phyloP scores from a whole-genome alignment of 64 coral and sea anemone genomes.

The Pachyseris speciosa region DNA sequence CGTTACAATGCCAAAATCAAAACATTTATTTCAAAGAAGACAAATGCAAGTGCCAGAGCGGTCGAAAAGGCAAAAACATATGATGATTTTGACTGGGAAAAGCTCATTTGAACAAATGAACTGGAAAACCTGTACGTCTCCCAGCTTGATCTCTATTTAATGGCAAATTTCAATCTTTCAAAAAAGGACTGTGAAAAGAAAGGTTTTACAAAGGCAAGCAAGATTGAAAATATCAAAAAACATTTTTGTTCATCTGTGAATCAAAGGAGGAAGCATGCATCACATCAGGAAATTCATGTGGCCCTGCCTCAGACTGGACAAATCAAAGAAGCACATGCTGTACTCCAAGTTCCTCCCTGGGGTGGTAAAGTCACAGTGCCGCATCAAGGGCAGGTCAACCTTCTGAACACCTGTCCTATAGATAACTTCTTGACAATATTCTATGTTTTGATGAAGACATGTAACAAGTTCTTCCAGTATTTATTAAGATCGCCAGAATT shows the following conservation, averaged over 20 bases:
- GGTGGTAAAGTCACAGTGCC: slow-evolving; percentile 31
- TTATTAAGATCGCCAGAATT: slow-evolving; percentile 8
- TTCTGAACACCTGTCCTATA: slow-evolving; percentile 60
- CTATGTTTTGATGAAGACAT: slow-evolving; percentile 26
- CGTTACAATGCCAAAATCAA: slow-evolving; percentile 48
- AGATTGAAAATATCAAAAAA: slow-evolving; percentile 58
- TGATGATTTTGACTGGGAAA: slow-evolving; percentile 64
- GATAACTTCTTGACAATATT: slow-evolving; percentile 65
- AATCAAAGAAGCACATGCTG: neutral
- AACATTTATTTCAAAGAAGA: slow-evolving; percentile 53
- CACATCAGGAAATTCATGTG: slow-evolving; percentile 26
- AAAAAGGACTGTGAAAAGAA: slow-evolving; percentile 44
- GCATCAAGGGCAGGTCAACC: neutral
- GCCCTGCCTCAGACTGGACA: neutral
- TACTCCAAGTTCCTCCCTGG: slow-evolving; percentile 56
- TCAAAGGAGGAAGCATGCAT: slow-evolving; percentile 14
- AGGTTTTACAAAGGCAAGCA: slow-evolving; percentile 53
- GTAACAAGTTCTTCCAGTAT: neutral
- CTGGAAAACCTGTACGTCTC: slow-evolving; percentile 57
- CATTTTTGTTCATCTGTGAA: slow-evolving; percentile 37
- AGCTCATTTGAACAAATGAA: slow-evolving; percentile 46
- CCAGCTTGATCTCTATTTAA: slow-evolving; percentile 60
- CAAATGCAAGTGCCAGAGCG: slow-evolving; percentile 60
- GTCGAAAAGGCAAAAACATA: slow-evolving; percentile 58
- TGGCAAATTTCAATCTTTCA: slow-evolving; percentile 16